A percentile compares a stretch with the other conserved stretches of the same genome.
These are phyloP conservation scores for Sebastes wilsoni DNA, from an alignment of 2,797 vertebrate genomes.

Conservation along the genomic window DNA sequence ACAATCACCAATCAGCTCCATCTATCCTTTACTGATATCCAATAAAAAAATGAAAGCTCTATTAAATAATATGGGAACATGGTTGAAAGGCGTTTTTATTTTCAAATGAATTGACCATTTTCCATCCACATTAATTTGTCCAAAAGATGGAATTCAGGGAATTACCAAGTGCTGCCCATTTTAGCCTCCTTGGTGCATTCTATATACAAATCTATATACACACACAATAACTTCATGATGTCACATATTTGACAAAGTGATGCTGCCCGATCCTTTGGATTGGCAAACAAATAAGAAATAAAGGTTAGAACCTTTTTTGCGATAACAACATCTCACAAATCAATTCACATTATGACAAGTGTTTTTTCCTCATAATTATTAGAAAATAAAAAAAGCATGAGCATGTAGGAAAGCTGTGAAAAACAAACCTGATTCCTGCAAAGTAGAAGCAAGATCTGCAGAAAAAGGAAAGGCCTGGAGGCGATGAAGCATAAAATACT, in stretches of 20 bases:
- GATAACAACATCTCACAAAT: slow-evolving; percentile 55
- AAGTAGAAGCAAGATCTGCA: slow-evolving; percentile 64
- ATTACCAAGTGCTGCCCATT: slow-evolving; percentile 55
- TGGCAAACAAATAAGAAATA: slow-evolving; percentile 67
- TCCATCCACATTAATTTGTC: slow-evolving; percentile 46
- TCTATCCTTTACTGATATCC: neutral
- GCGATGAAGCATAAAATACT: slow-evolving; percentile 70
- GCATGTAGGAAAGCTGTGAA: slow-evolving; percentile 52
- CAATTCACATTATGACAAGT: slow-evolving; percentile 59
- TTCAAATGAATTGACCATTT: slow-evolving; percentile 60
- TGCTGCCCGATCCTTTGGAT: slow-evolving; percentile 69
- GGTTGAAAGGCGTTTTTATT: slow-evolving; percentile 70
- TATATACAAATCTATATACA: slow-evolving; percentile 78
- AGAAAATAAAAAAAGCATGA: slow-evolving; percentile 51
- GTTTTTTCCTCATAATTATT: slow-evolving; percentile 33
- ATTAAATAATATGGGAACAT: neutral
- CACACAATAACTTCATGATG: slow-evolving; percentile 58
- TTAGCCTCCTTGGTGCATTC: slow-evolving; percentile 59
- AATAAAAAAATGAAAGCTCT: neutral
- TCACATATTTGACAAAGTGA: slow-evolving; percentile 51
- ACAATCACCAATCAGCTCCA: neutral
- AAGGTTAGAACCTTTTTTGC: slow-evolving; percentile 73
- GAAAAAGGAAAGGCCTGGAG: slow-evolving; percentile 62
- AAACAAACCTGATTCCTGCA: slow-evolving; percentile 54
- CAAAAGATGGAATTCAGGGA: slow-evolving; percentile 50